phyloP scores from a whole-genome alignment of 2,797 vertebrate species.

The Somateria mollissima region DNA sequence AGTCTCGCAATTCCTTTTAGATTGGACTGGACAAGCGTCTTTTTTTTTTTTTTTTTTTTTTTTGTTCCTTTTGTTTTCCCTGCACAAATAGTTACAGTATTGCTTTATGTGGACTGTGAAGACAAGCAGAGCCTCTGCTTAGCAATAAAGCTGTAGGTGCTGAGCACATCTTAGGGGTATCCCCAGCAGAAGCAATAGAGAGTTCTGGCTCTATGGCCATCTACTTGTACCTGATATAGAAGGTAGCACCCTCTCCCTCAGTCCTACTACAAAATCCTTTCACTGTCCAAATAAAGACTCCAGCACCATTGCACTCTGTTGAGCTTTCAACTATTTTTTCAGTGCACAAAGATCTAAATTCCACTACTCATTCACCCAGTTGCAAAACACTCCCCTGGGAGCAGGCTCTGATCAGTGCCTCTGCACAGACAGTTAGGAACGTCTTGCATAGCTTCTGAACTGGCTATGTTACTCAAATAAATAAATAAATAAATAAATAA shows the following conservation, averaged over 20 bases:
- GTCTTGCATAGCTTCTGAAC: neutral
- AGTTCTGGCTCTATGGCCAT: neutral
- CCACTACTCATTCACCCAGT: neutral
- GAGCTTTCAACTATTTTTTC: neutral
- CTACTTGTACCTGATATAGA: too few species aligned
- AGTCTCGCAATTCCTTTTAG: neutral
- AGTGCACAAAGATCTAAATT: neutral
- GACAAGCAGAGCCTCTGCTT: neutral
- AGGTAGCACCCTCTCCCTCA: neutral
- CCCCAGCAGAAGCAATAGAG: neutral
- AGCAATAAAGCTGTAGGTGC: neutral
- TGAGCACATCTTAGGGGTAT: neutral
- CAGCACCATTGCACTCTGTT: neutral
- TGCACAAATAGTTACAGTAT: neutral
- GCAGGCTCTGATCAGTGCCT: neutral
- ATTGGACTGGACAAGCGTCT: neutral
- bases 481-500: too few species aligned
- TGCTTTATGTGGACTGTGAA: neutral
- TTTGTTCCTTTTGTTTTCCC: neutral
- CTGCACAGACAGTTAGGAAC: neutral
- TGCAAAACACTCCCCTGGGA: neutral
- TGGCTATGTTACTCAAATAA: accelerated
- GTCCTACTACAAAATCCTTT: neutral
- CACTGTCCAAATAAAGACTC: neutral
- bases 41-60: neutral